These are phyloP conservation scores for Ischnura elegans DNA, from an alignment of 2,888 invertebrate species.

Conservation along the genomic window DNA sequence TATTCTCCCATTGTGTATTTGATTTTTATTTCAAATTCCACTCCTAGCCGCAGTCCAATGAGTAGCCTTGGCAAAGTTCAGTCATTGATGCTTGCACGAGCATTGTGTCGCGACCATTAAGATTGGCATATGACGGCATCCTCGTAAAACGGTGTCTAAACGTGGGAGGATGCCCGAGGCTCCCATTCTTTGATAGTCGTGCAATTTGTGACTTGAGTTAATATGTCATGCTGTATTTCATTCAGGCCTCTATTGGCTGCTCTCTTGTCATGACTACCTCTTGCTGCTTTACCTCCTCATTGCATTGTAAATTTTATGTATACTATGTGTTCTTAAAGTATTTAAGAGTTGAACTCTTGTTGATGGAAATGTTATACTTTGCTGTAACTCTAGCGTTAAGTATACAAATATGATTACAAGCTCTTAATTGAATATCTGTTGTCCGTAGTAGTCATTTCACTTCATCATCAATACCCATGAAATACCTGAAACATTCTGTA, in stretches of 20 bases:
- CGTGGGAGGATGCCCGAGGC: conserved; percentile 68
- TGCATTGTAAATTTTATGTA: not conserved
- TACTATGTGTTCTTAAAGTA: not conserved
- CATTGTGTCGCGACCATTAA: not conserved
- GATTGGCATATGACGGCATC: conserved; percentile 64
- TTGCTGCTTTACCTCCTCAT: not conserved
- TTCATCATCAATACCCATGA: too few relatives aligned
- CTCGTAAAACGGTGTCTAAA: conserved; percentile 62
- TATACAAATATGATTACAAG: not conserved
- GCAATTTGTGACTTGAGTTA: not conserved
- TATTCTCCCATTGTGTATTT: not conserved
- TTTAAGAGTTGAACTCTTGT: not conserved
- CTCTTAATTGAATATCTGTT: not conserved
- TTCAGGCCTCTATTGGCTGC: not conserved
- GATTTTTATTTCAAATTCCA: not conserved
- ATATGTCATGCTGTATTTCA: not conserved
- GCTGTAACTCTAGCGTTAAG: conserved; percentile 13
- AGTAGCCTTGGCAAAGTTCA: not conserved
- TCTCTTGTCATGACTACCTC: not conserved
- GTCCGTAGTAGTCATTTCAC: too few relatives aligned
- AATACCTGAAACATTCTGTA: too few relatives aligned
- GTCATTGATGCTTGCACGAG: not conserved
- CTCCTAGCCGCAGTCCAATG: not conserved
- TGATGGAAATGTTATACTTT: conserved; percentile 13
- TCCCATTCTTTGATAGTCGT: not conserved